Evolutionary conservation across 2,797 vertebrate species (phyloP).

Genomic region (Gymnodraco acuticeps): DNA sequence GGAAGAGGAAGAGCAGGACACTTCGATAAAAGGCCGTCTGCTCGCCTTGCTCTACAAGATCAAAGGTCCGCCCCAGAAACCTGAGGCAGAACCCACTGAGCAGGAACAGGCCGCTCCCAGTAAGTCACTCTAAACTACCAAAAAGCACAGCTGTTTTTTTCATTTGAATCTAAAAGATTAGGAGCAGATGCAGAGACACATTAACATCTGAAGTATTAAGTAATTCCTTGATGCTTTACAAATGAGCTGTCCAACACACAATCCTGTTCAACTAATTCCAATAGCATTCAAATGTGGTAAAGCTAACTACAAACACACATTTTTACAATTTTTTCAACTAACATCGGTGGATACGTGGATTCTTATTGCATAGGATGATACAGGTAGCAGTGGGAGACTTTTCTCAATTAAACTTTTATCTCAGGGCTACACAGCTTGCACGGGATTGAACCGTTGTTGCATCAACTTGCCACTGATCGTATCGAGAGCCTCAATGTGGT

Average conservation of each 20-base stretch:
- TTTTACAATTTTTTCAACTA: neutral
- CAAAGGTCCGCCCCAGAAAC: slow-evolving; percentile 92
- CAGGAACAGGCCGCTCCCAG: slow-evolving; percentile 90
- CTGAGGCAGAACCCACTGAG: slow-evolving; percentile 87
- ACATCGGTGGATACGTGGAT: neutral
- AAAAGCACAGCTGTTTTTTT: neutral
- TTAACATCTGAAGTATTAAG: neutral
- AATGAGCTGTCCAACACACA: neutral
- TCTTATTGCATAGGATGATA: neutral
- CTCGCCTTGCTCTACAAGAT: slow-evolving; percentile 93
- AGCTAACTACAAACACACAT: neutral
- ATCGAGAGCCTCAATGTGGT: neutral
- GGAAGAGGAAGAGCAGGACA: slow-evolving; percentile 92
- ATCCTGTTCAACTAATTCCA: neutral
- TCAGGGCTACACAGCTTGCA: neutral
- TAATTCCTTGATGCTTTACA: neutral
- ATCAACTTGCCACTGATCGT: neutral
- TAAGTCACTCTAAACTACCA: slow-evolving; percentile 76
- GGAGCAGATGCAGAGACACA: neutral
- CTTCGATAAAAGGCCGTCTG: slow-evolving; percentile 93
- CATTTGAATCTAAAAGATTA: neutral
- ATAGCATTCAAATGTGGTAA: neutral
- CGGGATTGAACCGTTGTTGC: neutral
- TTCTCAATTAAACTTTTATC: neutral
- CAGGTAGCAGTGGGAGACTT: neutral